Conservation (phyloP, 2,888 invertebrate species). For the Aplocera efformata region DNA sequence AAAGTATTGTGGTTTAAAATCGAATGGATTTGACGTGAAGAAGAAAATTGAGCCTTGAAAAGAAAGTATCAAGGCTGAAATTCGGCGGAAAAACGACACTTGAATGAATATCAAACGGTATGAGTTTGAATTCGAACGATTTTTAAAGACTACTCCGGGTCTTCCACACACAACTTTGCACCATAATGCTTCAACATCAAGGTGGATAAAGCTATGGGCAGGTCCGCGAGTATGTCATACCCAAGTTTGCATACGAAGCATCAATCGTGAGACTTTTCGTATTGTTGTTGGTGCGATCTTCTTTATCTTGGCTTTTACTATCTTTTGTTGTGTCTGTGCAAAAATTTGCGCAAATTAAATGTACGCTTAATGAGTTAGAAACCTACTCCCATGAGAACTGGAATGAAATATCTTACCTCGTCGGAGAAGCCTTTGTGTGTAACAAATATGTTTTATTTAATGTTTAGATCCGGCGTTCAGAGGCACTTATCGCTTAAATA, state of each 20-base stretch:
- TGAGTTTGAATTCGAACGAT: constrained; percentile 54
- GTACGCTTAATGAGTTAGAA: too few species aligned
- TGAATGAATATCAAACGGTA: constrained; percentile 66
- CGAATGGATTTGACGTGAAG: neutral
- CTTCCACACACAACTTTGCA: constrained; percentile 13
- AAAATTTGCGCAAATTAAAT: neutral
- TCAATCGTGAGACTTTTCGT: constrained; percentile 45
- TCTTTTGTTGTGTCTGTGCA: constrained; percentile 32
- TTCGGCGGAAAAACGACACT: constrained; percentile 36
- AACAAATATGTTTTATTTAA: too few species aligned
- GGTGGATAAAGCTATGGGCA: constrained; percentile 29
- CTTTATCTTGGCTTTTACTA: constrained; percentile 51
- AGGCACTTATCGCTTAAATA: too few species aligned
- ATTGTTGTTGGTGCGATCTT: constrained; percentile 34
- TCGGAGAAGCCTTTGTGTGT: too few species aligned
- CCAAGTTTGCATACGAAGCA: constrained; percentile 44
- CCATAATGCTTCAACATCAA: constrained; percentile 5
- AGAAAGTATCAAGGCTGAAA: constrained; percentile 44
- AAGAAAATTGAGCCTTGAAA: constrained; percentile 22
- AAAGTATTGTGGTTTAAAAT: constrained; percentile 25
- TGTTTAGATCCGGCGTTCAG: too few species aligned
- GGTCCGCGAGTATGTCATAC: constrained; percentile 44
- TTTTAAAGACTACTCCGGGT: constrained; percentile 43
- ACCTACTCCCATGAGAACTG: neutral
- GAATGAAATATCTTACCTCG: too few species aligned